Percentiles rank a stretch among this genome's conserved stretches.
Conservation (phyloP, 2,797 vertebrate species). For the Myripristis jacobus region DNA sequence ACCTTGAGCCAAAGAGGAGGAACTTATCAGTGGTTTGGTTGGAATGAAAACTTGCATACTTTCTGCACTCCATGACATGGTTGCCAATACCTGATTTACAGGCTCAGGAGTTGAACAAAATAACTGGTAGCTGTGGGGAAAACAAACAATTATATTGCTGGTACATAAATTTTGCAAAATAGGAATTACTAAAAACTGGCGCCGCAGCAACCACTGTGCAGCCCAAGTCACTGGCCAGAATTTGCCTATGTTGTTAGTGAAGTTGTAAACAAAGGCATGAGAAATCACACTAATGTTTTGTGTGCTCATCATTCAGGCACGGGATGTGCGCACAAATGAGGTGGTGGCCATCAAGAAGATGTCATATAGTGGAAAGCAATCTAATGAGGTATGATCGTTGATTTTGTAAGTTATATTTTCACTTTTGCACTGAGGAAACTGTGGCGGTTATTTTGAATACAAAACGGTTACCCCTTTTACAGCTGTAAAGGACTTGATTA, state of each 20-base stretch:
- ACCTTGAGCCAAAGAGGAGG: neutral
- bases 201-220: no score
- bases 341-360: conserved; percentile 99
- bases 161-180: no score
- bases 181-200: no score
- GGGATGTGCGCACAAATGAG: conserved; percentile 96
- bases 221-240: neutral
- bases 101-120: neutral
- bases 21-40: neutral
- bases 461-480: neutral
- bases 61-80: neutral
- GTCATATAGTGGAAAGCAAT: conserved; percentile 99
- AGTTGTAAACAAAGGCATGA: neutral
- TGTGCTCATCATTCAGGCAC: conserved; percentile 85
- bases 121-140: neutral
- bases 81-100: no score
- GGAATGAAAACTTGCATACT: neutral
- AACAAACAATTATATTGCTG: neutral
- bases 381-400: conserved; percentile 89
- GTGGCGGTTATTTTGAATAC: neutral
- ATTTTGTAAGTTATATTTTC: neutral
- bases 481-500: neutral
- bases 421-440: neutral
- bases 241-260: neutral
- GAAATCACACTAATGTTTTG: neutral